These are phyloP conservation scores for Melieria picta DNA, from an alignment of 2,888 invertebrate species.

Conservation along the genomic window DNA sequence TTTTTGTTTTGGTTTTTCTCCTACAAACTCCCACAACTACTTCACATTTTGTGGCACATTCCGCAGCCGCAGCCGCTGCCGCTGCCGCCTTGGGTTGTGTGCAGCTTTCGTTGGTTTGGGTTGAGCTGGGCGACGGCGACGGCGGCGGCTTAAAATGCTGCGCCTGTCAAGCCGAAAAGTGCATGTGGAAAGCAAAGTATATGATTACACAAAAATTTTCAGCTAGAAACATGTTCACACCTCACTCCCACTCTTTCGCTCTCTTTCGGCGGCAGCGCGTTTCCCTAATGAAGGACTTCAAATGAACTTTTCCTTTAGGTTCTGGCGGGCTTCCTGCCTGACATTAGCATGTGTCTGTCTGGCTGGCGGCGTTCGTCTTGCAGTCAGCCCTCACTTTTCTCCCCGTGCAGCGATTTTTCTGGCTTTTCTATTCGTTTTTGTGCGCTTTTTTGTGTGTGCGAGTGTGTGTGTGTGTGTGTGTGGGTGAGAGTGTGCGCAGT, in stretches of 20 bases:
- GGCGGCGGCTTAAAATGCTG: too few relatives aligned
- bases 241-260: neutral
- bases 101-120: too few relatives aligned
- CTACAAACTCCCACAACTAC: too few relatives aligned
- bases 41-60: too few relatives aligned
- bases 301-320: conserved; percentile 27
- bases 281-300: conserved; percentile 33
- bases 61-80: too few relatives aligned
- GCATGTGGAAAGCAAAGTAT: neutral
- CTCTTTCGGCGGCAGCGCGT: conserved; percentile 12
- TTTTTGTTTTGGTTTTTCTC: too few relatives aligned
- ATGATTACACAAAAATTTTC: conserved; percentile 5
- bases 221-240: conserved; percentile 1
- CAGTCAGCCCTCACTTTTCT: neutral
- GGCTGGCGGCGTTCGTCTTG: neutral
- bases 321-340: conserved; percentile 36
- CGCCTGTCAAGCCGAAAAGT: too few relatives aligned
- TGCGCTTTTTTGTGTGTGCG: neutral
- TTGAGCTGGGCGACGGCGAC: too few relatives aligned
- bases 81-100: too few relatives aligned
- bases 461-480: neutral
- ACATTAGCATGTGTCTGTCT: conserved; percentile 31
- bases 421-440: conserved; percentile 20
- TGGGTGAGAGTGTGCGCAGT: too few relatives aligned
- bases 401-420: neutral